Conservation (phyloP, 2,113 vertebrate species). For the Notarius quadriscutis region DNA sequence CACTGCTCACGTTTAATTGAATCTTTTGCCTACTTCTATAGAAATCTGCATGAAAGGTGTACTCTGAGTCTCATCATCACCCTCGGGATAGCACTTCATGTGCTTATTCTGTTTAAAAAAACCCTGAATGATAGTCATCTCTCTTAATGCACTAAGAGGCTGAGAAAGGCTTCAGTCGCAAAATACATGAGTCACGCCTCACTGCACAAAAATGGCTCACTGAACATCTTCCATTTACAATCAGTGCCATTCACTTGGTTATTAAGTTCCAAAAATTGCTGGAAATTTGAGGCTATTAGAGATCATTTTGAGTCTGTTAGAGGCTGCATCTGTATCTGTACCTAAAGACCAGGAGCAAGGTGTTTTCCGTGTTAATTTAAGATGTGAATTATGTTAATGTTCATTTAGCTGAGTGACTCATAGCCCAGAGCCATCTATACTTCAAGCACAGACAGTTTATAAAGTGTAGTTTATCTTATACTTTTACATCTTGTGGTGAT, state of each 20-base stretch:
- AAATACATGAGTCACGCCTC: slow-evolving; percentile 19
- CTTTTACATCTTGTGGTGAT: background rate
- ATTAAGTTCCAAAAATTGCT: background rate
- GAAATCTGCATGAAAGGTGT: background rate
- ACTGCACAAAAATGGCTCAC: slow-evolving; percentile 1
- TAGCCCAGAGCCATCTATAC: background rate
- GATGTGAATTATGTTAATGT: background rate
- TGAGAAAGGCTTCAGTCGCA: slow-evolving; percentile 15
- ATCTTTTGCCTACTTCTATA: background rate
- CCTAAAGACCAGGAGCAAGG: background rate
- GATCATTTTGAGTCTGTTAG: background rate
- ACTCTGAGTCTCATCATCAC: background rate
- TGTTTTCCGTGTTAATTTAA: background rate
- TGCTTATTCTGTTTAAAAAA: background rate
- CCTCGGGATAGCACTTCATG: background rate
- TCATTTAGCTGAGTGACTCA: background rate
- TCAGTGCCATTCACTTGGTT: slow-evolving; percentile 11
- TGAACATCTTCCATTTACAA: slow-evolving; percentile 8
- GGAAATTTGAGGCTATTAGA: background rate
- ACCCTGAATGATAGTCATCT: background rate
- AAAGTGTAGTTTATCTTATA: too few species aligned
- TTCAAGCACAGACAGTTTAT: background rate
- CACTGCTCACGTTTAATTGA: background rate
- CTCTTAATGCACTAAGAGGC: slow-evolving; percentile 5
- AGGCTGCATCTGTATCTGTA: background rate